A percentile compares a stretch with the other conserved stretches of the same genome.
Conservation (phyloP, 2,113 vertebrate genomes). For the Hyla sarda region DNA sequence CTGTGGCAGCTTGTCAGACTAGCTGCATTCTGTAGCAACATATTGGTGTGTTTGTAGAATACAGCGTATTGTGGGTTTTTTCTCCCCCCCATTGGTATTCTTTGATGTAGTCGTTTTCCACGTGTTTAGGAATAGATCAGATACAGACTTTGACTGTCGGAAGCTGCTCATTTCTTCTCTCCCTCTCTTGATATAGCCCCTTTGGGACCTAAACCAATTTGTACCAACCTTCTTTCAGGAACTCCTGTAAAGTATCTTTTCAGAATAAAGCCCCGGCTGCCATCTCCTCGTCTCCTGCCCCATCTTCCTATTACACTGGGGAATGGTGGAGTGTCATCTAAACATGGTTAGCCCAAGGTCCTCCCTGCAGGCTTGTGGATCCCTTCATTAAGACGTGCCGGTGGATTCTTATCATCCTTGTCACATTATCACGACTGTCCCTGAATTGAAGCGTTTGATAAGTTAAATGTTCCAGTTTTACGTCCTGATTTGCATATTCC, state of each 20-base stretch:
- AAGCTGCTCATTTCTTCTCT: conserved; percentile 13
- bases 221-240: conserved; percentile 7
- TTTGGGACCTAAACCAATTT: conserved; percentile 25
- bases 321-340: neutral
- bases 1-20: neutral
- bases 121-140: conserved; percentile 14
- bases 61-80: neutral
- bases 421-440: neutral
- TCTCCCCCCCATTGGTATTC: neutral
- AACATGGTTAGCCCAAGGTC: conserved; percentile 12
- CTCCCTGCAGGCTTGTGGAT: neutral
- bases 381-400: conserved; percentile 28
- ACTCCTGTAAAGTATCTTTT: conserved; percentile 27
- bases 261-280: neutral
- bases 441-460: neutral
- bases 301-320: conserved; percentile 17
- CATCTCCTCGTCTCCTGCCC: no score
- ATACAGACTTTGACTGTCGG: conserved; percentile 15
- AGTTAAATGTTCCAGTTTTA: neutral
- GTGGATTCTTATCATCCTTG: neutral
- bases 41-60: neutral
- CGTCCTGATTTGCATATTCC: neutral
- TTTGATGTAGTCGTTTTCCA: neutral
- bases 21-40: neutral
- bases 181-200: conserved; percentile 1